Evolutionary conservation across 2,797 vertebrate species (phyloP), one percentile per base, ranked within the genome.

Genomic region (Spheniscus humboldti): DNA sequence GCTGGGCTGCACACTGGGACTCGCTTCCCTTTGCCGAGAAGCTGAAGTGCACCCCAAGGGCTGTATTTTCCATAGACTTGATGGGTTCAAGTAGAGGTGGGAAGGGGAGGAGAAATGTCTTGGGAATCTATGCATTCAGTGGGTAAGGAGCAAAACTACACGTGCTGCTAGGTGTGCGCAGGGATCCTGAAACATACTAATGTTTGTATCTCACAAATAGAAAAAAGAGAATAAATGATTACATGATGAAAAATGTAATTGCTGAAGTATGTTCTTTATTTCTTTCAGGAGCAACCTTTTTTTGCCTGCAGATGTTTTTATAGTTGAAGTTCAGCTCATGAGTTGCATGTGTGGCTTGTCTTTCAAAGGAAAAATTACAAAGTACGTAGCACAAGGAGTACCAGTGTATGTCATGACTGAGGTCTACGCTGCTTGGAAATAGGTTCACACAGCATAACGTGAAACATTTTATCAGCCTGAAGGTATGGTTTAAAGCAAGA

Each of bases 401-500:
- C 18, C n/a, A 43, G n/a, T 14, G 22, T 74, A 67, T 56, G 28
- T 53, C 56, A 78, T 1, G 6, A 28, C 10, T 86, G 62, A 80
- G 50, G 62, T 59, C n/a, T 41, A 45, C 37, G 25, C 7, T 91
- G 25, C 74, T 66, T 84, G 69, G 64, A 94, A 94, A 86, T 7
- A 52, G 45, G 17, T 50, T 84, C 31, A 50, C 10, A 31, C 4
- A 79, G 27, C 47, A 39, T 74, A 86, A 91, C 64, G 55, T 88
- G 60, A 95, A 95, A 82, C 6, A 59, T 89, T 78, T 63, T 80
- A 72, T 83, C 63, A 80, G 35, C 43, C 71, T 88, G 52, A 85
- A 94, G 37, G 14, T 64, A 71, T 39, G 16, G 76, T 96, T 88
- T 72, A 27, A 66, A 89, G 69, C 11, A 77, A 72, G 24, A 27